phyloP scores from a whole-genome alignment of 2,797 vertebrate genomes.

The Hylomyscus alleni region DNA sequence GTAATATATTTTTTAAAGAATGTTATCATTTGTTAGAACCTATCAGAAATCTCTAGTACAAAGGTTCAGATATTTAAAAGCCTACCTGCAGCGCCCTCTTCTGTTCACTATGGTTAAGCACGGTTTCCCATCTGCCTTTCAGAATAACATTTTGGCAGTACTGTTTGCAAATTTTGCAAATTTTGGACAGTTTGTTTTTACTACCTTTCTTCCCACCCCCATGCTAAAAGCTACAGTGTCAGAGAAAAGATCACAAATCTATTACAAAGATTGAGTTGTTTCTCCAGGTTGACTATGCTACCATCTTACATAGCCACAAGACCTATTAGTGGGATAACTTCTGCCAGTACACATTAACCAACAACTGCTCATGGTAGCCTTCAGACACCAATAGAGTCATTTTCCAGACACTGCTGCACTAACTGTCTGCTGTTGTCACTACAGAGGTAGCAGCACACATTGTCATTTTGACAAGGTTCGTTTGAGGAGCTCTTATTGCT shows the following conservation, averaged over 20 bases:
- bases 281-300: conserved; percentile 5
- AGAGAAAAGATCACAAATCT: conserved; percentile 22
- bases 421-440: neutral
- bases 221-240: conserved; percentile 28
- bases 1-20: conserved; percentile 11
- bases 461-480: neutral
- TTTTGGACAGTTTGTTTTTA: conserved; percentile 31
- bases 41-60: neutral
- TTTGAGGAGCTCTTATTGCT: conserved; percentile 17
- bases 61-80: conserved; percentile 48
- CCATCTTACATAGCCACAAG: neutral
- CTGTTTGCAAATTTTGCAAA: neutral
- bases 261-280: conserved; percentile 29
- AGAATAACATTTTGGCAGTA: neutral
- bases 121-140: conserved; percentile 8
- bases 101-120: conserved; percentile 47
- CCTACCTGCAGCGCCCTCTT: conserved; percentile 68
- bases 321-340: neutral
- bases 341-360: neutral
- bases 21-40: neutral
- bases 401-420: neutral
- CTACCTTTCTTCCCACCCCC: conserved; percentile 11
- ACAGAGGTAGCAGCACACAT: neutral
- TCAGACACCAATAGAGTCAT: neutral
- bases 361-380: neutral